These are phyloP conservation scores for Leptinotarsa undecemlineata DNA, from an alignment of 1,140 invertebrate genomes.

Conservation along the genomic window DNA sequence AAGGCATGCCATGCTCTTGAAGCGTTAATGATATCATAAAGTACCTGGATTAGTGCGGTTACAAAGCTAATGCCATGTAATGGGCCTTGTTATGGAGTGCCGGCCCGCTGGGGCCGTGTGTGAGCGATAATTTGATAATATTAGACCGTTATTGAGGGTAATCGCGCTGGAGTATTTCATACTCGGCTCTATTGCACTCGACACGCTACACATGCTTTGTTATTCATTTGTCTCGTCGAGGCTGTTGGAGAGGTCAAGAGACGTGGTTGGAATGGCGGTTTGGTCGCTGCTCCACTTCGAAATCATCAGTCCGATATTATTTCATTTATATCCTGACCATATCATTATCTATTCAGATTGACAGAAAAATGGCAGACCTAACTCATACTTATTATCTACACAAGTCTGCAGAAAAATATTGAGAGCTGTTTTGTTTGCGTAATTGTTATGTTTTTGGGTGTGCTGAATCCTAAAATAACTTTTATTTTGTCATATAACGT, in stretches of 20 bases:
- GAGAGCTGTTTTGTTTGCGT: no score
- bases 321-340: no score
- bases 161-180: slow-evolving; percentile 40
- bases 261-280: background rate
- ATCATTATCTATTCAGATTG: no score
- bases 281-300: no score
- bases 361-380: no score
- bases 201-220: slow-evolving; percentile 26
- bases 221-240: background rate
- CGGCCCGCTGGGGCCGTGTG: slow-evolving; percentile 40
- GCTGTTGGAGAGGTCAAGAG: slow-evolving; percentile 4
- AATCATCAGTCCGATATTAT: no score
- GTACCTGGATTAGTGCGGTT: slow-evolving; percentile 49
- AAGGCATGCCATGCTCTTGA: slow-evolving; percentile 44
- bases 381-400: no score
- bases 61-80: slow-evolving; percentile 51
- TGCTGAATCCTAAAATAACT: no score
- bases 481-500: no score
- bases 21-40: slow-evolving; percentile 48
- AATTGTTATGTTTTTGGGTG: no score
- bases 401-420: no score
- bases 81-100: slow-evolving; percentile 47
- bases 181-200: slow-evolving; percentile 35
- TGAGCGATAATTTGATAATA: slow-evolving; percentile 49
- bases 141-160: slow-evolving; percentile 44